These are phyloP conservation scores for Acrossocheilus wenchowensis DNA, from an alignment of 2,797 vertebrate genomes.

Conservation along the genomic window DNA sequence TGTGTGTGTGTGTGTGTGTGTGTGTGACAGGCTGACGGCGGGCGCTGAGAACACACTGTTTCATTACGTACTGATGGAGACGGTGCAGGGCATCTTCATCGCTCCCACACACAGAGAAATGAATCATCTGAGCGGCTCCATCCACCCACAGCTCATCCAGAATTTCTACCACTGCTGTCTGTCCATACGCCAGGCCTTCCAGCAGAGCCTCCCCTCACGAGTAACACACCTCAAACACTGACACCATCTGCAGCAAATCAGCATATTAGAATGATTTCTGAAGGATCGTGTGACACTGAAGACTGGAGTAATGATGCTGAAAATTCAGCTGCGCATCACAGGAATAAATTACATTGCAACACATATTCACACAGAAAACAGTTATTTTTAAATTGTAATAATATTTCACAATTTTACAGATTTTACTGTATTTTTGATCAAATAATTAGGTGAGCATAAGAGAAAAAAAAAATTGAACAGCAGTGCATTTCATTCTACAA, in stretches of 20 bases:
- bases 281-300: neutral
- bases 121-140: constrained; percentile 85
- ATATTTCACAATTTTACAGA: neutral
- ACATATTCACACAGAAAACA: neutral
- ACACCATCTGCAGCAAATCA: neutral
- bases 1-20: constrained; percentile 22
- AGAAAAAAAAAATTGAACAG: neutral
- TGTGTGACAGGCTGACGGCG: constrained; percentile 82
- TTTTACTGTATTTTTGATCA: neutral
- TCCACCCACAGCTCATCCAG: constrained; percentile 90
- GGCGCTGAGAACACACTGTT: constrained; percentile 95
- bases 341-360: neutral
- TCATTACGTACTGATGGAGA: constrained; percentile 93
- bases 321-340: neutral
- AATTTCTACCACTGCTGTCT: constrained; percentile 97
- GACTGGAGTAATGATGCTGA: neutral
- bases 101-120: constrained; percentile 91
- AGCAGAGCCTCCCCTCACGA: constrained; percentile 82
- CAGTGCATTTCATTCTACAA: neutral
- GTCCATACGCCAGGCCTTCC: constrained; percentile 89
- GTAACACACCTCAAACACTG: constrained; percentile 63
- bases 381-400: neutral
- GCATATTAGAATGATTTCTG: neutral
- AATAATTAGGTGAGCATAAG: neutral
- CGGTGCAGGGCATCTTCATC: constrained; percentile 92